Evolutionary conservation across 2,113 vertebrate species (phyloP), one percentile per base, ranked within the genome.

Genomic region (Grammomys dolichurus): DNA sequence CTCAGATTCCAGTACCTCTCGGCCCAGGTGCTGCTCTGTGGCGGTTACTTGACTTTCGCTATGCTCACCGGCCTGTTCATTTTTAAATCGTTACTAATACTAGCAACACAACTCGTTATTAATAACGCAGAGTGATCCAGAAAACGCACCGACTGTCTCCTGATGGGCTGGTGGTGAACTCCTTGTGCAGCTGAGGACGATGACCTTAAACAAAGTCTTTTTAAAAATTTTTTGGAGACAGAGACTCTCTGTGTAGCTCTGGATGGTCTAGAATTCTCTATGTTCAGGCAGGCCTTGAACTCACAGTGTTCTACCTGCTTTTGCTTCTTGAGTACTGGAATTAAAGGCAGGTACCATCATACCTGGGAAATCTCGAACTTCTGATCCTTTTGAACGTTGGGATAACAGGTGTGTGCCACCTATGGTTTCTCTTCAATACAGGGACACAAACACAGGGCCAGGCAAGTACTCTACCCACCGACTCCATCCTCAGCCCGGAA

Each of bases 21-120:
- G 1, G 22, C 67, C n/a, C 97, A 98, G 95, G 91, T 96, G 94
- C 65, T 11, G 54, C 4, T 4, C 36, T 7, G 22, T 72, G 51
- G 0, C 4, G 17, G 77, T 56, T 51, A 72, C 72, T 5, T 48
- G 84, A 76, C 26, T 40, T 60, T 82, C 0, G 0, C 16, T 51
- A 5, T 7, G 60, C 43, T 67, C 31, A 67, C n/a, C 56, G 40
- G 69, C 85, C 87, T 75, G 40, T 56, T 56, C 65, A 70, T 94
- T 82, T 67, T 67, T 22, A 73, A 75, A 82, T 75, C 31, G 36
- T 92, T 89, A 48, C 63, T 75, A 72, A 73, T 20, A 75, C 51
- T 17, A 31, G n/a, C 51, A 73, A 7, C 1, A 19, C 24, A 19
- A 31, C 31, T 7, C 40, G 17, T 84, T 80, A 76, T 60, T 87